These are phyloP conservation scores for Bombus ignitus DNA, from an alignment of 1,140 invertebrate species.

Conservation along the genomic window DNA sequence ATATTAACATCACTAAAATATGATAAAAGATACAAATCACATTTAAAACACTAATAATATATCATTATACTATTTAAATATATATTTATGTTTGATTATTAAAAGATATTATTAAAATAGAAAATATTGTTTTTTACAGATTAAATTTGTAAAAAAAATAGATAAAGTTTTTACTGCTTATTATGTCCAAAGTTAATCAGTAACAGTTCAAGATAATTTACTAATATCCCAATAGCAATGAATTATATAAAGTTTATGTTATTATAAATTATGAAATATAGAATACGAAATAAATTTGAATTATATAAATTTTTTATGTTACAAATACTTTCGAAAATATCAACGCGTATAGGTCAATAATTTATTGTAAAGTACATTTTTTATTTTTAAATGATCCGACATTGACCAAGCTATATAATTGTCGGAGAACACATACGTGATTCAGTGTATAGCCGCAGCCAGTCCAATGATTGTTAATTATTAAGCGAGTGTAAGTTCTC, in stretches of 20 bases:
- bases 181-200: not conserved
- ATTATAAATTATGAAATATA: not conserved
- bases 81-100: not conserved
- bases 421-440: too few species aligned
- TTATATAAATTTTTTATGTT: not conserved
- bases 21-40: not conserved
- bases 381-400: not conserved
- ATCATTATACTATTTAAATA: not conserved
- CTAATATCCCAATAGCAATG: not conserved
- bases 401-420: too few species aligned
- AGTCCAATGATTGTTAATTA: too few species aligned
- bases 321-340: too few species aligned
- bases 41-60: not conserved
- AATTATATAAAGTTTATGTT: not conserved
- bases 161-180: not conserved
- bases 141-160: not conserved
- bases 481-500: too few species aligned
- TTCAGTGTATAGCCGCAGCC: too few species aligned
- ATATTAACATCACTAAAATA: not conserved
- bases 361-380: too few species aligned
- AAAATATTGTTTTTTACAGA: conserved; percentile 7
- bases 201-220: not conserved
- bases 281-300: not conserved
- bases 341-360: too few species aligned
- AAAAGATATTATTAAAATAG: not conserved